Percentiles rank a stretch among this genome's conserved stretches.
Conservation (phyloP, 2,113 vertebrate genomes). For the Corydoras sp. region DNA sequence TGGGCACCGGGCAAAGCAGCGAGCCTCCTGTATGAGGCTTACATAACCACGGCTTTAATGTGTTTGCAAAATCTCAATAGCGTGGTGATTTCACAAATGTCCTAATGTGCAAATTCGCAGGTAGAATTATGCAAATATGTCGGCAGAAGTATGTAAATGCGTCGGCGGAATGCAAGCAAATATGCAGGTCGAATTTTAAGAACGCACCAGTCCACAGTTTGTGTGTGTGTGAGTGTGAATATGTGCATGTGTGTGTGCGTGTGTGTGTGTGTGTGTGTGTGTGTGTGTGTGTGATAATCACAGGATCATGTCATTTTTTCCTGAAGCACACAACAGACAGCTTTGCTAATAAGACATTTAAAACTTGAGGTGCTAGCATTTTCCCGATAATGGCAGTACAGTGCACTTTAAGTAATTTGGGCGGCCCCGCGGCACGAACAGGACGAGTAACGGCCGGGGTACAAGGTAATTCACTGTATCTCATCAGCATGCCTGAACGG, state of each 20-base stretch:
- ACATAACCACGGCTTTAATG: no score
- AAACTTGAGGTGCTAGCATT: conserved; percentile 50
- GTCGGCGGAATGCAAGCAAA: no score
- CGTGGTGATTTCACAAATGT: no score
- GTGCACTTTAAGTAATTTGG: conserved; percentile 76
- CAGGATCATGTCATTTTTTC: neutral
- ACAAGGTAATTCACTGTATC: conserved; percentile 60
- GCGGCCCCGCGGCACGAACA: conserved; percentile 62
- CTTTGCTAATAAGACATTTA: conserved; percentile 10
- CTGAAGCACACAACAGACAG: neutral
- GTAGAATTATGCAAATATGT: no score
- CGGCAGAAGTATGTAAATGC: no score
- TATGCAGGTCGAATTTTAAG: no score
- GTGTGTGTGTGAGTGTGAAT: neutral
- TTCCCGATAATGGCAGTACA: conserved; percentile 55
- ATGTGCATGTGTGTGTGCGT: neutral
- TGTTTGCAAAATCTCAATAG: no score
- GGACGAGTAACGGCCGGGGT: conserved; percentile 66
- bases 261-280: neutral
- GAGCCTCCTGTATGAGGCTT: no score
- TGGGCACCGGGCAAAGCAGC: no score
- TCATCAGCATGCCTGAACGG: conserved; percentile 50
- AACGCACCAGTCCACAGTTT: neutral
- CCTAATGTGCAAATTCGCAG: no score
- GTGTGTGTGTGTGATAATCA: neutral